Evolutionary conservation across 2,888 invertebrate species (phyloP).

Genomic region (Idaea aversata): DNA sequence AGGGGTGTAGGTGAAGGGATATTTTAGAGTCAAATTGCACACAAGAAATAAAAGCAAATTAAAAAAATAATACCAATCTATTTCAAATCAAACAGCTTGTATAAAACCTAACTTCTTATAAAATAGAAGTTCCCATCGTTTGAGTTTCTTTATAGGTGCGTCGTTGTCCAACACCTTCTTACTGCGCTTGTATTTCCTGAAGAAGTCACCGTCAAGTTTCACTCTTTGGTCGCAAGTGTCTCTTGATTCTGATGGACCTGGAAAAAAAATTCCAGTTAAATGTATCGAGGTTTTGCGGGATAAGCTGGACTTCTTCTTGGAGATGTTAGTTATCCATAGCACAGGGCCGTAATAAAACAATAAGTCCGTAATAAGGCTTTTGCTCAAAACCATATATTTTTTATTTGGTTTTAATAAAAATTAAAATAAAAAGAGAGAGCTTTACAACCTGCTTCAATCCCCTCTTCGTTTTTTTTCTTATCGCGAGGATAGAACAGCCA

Average conservation of each 20-base stretch:
- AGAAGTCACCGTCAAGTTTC: constrained; percentile 66
- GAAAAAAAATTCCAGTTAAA: background rate
- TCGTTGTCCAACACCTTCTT: constrained; percentile 59
- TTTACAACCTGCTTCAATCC: constrained; percentile 6
- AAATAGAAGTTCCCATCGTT: constrained; percentile 69
- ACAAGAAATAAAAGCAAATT: constrained; percentile 3
- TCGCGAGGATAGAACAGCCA: constrained; percentile 64
- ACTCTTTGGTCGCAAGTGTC: constrained; percentile 62
- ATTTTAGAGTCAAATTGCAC: too few relatives aligned
- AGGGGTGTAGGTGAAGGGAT: too few relatives aligned
- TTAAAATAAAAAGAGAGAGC: background rate
- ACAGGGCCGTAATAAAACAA: too few relatives aligned
- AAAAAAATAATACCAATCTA: constrained; percentile 29
- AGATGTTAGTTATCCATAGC: too few relatives aligned
- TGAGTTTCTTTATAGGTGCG: constrained; percentile 65
- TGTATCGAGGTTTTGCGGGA: background rate
- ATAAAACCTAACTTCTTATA: constrained; percentile 73
- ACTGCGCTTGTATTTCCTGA: constrained; percentile 63
- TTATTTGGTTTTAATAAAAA: too few relatives aligned
- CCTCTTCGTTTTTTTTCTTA: constrained; percentile 26
- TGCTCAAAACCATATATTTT: too few relatives aligned
- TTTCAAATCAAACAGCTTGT: constrained; percentile 55
- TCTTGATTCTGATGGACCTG: constrained; percentile 31
- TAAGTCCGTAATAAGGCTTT: too few relatives aligned
- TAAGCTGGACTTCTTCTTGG: too few relatives aligned